A percentile compares a stretch with the other conserved stretches of the same genome.
Evolutionary conservation across 2,888 invertebrate genomes (phyloP).

Genomic region (Trachelus stipa): DNA sequence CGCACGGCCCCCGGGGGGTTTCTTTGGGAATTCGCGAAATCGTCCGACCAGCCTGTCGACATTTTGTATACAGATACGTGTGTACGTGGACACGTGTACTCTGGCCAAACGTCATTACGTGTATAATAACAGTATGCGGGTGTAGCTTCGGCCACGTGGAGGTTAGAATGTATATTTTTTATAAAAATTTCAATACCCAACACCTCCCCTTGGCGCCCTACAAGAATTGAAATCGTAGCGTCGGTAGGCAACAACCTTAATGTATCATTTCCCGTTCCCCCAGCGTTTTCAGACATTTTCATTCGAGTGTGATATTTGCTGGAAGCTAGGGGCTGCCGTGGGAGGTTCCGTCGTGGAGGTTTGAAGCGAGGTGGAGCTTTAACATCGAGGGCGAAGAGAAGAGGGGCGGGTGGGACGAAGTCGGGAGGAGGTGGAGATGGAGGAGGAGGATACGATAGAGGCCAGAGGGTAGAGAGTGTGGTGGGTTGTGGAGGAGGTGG

Average conservation of each 20-base stretch:
- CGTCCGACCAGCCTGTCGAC: background rate
- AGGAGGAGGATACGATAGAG: constrained; percentile 16
- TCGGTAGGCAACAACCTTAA: constrained; percentile 33
- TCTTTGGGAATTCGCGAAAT: background rate
- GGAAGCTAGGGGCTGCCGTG: constrained; percentile 38
- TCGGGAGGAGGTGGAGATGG: constrained; percentile 13
- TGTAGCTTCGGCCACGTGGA: background rate
- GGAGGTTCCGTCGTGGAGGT: constrained; percentile 18
- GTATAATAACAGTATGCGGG: background rate
- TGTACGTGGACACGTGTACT: background rate
- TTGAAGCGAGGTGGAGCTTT: constrained; percentile 34
- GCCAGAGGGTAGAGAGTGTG: constrained; percentile 15
- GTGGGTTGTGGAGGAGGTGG: constrained; percentile 26
- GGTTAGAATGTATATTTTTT: background rate
- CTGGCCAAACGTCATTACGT: background rate
- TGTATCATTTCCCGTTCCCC: constrained; percentile 37
- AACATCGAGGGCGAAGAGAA: constrained; percentile 25
- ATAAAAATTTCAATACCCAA: background rate
- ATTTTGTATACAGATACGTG: background rate
- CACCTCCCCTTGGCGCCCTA: background rate
- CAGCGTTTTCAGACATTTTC: constrained; percentile 47
- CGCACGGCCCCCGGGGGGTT: constrained; percentile 11
- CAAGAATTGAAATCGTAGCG: background rate
- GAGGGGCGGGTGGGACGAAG: constrained; percentile 20
- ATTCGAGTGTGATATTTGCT: constrained; percentile 46